These are phyloP conservation scores for Anguilla megastoma DNA, from an alignment of 2,797 vertebrate species.

Conservation along the genomic window DNA sequence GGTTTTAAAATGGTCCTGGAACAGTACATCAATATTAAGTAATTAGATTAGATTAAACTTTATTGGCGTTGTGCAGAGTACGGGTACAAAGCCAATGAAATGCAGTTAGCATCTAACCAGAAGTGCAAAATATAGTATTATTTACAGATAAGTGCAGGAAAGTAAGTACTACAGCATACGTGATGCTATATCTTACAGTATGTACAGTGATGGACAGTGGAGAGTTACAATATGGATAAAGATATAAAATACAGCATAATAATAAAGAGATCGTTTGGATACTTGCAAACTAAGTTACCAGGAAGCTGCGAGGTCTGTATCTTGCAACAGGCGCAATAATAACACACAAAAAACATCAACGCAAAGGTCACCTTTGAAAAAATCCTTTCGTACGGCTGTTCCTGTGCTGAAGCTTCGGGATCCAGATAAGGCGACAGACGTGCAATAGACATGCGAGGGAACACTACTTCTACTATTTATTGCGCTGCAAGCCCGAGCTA, in stretches of 20 bases:
- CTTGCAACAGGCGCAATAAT: not conserved
- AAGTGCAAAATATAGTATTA: no score
- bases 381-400: constrained; percentile 49
- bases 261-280: not conserved
- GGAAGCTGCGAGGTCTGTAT: not conserved
- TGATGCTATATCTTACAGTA: no score
- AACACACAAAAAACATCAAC: not conserved
- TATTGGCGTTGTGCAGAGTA: no score
- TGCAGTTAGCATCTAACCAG: no score
- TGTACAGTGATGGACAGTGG: no score
- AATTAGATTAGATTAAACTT: no score
- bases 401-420: constrained; percentile 53
- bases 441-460: not conserved
- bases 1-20: no score
- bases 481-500: constrained; percentile 31
- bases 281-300: not conserved
- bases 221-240: not conserved
- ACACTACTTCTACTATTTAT: not conserved
- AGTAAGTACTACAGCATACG: no score
- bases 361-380: constrained; percentile 64
- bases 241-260: not conserved
- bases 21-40: no score
- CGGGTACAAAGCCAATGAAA: no score
- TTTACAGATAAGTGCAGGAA: no score
- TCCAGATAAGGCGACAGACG: not conserved